Conservation (phyloP, 2,797 vertebrate genomes). For the Hypotaenidia philippensis region DNA sequence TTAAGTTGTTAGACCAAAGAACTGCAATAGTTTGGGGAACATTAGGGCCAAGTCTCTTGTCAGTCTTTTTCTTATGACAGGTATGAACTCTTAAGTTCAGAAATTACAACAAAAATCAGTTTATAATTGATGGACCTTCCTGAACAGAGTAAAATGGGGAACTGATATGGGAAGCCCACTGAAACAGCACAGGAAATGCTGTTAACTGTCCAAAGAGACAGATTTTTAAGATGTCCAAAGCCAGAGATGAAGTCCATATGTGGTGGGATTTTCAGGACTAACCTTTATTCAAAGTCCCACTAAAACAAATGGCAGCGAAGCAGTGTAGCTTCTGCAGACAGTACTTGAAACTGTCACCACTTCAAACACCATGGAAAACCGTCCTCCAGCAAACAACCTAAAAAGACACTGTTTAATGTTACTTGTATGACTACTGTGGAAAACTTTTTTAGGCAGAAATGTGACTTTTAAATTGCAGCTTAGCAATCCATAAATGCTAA, state of each 20-base stretch:
- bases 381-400: conserved; percentile 19
- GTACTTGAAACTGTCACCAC: not conserved
- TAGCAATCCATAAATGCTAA: conserved; percentile 46
- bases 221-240: not conserved
- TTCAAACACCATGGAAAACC: not conserved
- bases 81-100: not conserved
- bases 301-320: not conserved
- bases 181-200: not conserved
- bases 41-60: not conserved
- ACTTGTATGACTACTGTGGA: not conserved
- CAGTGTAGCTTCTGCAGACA: not conserved
- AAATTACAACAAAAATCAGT: not conserved
- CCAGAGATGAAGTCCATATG: not conserved
- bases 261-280: not conserved
- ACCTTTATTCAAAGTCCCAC: not conserved
- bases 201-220: not conserved
- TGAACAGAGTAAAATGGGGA: not conserved
- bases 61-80: not conserved
- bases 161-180: not conserved
- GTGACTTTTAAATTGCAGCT: conserved; percentile 37
- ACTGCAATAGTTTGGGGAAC: not conserved
- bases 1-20: not conserved
- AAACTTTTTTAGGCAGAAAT: conserved; percentile 23
- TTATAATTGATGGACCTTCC: not conserved
- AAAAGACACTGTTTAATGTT: not conserved